Percentiles rank a stretch among this genome's conserved stretches.
phyloP scores from a whole-genome alignment of 1,140 invertebrate species.

The Drosophila teissieri region DNA sequence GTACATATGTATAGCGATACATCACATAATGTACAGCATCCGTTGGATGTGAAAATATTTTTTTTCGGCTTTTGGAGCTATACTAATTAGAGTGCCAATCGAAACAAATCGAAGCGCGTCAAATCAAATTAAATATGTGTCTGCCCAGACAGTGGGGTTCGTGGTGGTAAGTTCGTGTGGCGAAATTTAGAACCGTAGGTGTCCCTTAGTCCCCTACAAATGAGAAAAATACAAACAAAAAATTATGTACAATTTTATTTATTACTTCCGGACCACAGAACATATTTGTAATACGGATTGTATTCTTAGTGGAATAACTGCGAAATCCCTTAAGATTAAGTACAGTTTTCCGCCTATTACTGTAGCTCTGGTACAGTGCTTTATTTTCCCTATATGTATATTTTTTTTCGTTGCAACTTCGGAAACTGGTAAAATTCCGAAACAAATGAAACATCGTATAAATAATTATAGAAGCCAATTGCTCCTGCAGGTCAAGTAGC shows the following conservation, averaged over 20 bases:
- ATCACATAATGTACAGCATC: slow-evolving; percentile 55
- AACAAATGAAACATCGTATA: slow-evolving; percentile 84
- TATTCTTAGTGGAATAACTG: no score
- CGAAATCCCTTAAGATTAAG: neutral
- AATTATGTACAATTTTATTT: no score
- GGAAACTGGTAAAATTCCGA: slow-evolving; percentile 79
- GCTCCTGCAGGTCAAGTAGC: slow-evolving; percentile 64
- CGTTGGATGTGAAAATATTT: slow-evolving; percentile 42
- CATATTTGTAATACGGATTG: no score
- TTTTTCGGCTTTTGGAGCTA: slow-evolving; percentile 17
- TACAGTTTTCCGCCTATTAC: neutral
- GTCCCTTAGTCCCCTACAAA: no score
- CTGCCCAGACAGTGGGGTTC: slow-evolving; percentile 7
- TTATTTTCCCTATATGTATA: slow-evolving; percentile 1
- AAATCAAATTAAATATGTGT: slow-evolving; percentile 16
- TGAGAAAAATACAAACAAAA: no score
- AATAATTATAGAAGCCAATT: slow-evolving; percentile 80
- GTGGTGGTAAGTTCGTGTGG: neutral
- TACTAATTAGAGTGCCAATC: slow-evolving; percentile 50
- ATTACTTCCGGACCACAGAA: neutral
- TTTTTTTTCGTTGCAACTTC: slow-evolving; percentile 24
- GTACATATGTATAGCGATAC: slow-evolving; percentile 68
- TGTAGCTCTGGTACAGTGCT: neutral
- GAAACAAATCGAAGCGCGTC: slow-evolving; percentile 24
- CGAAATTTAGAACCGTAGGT: neutral